Conservation (phyloP, 37 sponge, comb jelly and placozoan genomes). For the Cliona cf. orientalis region DNA sequence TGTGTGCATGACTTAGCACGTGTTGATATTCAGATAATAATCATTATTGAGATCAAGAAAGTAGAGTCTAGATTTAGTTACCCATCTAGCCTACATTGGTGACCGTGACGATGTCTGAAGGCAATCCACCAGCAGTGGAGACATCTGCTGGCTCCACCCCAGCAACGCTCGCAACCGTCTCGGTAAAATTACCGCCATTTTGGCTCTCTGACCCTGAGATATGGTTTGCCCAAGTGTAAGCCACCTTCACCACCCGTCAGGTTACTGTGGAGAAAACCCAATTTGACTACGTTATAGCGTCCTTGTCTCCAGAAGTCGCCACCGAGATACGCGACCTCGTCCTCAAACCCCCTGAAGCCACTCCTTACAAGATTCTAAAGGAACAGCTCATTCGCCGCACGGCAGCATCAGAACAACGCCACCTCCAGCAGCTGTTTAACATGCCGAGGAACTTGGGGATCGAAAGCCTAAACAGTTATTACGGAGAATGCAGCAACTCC, state of each 20-base stretch:
- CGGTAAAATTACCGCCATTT: slow-evolving; percentile 66
- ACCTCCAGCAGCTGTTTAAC: slow-evolving; percentile 56
- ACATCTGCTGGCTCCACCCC: too few relatives aligned
- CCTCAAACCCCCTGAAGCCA: slow-evolving; percentile 22
- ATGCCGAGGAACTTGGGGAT: slow-evolving; percentile 55
- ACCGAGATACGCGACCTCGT: slow-evolving; percentile 61
- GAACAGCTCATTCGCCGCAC: slow-evolving; percentile 38
- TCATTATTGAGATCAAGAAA: too few relatives aligned
- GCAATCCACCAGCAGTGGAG: too few relatives aligned
- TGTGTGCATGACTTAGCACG: too few relatives aligned
- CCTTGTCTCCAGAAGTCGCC: slow-evolving; percentile 54
- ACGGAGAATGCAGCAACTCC: slow-evolving; percentile 67
- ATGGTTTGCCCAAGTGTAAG: slow-evolving; percentile 78
- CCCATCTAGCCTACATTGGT: too few relatives aligned
- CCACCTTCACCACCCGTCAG: slow-evolving; percentile 55
- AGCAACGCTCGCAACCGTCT: slow-evolving; percentile 32
- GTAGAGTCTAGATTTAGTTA: too few relatives aligned
- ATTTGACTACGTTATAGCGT: slow-evolving; percentile 56
- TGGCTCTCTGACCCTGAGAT: slow-evolving; percentile 69
- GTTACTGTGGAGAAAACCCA: slow-evolving; percentile 43
- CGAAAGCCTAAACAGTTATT: slow-evolving; percentile 52
- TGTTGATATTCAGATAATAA: too few relatives aligned
- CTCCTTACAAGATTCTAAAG: slow-evolving; percentile 59
- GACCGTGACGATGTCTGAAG: too few relatives aligned
- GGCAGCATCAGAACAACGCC: slow-evolving; percentile 50